These are phyloP conservation scores for Notodonta ziczac DNA, from an alignment of 2,888 invertebrate genomes.

Conservation along the genomic window DNA sequence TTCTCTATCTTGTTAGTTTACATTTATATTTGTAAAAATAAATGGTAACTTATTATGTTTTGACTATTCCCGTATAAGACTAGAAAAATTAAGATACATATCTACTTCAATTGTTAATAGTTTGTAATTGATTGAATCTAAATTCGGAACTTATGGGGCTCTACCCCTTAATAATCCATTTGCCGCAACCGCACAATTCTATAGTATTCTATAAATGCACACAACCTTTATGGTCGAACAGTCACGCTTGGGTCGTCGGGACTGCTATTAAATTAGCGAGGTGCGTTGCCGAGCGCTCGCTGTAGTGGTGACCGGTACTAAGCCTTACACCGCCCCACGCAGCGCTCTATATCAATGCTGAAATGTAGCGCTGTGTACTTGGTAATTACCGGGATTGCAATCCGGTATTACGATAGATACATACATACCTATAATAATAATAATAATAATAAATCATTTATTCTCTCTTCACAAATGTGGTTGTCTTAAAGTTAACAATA, in stretches of 20 bases:
- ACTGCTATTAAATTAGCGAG: constrained; percentile 54
- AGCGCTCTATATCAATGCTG: constrained; percentile 50
- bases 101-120: not conserved
- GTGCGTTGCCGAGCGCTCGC: constrained; percentile 34
- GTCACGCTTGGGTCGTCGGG: constrained; percentile 52
- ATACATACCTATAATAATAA: no score
- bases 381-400: constrained; percentile 1
- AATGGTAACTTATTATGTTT: no score
- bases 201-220: constrained; percentile 30
- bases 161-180: not conserved
- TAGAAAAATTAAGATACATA: no score
- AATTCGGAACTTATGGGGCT: not conserved
- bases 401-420: not conserved
- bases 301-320: constrained; percentile 50
- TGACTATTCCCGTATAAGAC: no score
- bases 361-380: constrained; percentile 33
- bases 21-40: no score
- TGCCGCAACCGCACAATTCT: constrained; percentile 16
- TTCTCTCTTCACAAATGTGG: no score
- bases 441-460: no score
- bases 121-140: not conserved
- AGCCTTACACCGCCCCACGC: constrained; percentile 42
- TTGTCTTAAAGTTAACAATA: no score
- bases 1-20: no score
- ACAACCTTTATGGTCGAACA: constrained; percentile 40